These are phyloP conservation scores for Drosophila tsacasi DNA, from an alignment of 1,140 invertebrate genomes.

Conservation along the genomic window DNA sequence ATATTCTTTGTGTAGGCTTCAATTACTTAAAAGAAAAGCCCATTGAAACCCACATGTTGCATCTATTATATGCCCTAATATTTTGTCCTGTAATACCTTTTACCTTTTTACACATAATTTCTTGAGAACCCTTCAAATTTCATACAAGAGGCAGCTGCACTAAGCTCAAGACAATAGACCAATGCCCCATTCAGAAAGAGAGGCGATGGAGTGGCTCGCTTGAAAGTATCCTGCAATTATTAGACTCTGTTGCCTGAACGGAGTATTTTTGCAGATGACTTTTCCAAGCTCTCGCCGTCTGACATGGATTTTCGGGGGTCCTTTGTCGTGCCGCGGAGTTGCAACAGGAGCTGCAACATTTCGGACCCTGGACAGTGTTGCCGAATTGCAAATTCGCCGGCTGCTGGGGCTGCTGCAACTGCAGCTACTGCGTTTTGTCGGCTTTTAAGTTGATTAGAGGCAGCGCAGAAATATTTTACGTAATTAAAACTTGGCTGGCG, in stretches of 20 bases:
- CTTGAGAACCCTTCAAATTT: neutral
- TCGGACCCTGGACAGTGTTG: slow-evolving; percentile 51
- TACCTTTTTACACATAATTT: neutral
- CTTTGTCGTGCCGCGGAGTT: slow-evolving; percentile 34
- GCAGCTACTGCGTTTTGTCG: neutral
- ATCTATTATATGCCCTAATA: too few species aligned
- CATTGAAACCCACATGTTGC: too few species aligned
- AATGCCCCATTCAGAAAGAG: neutral
- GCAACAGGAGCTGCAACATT: slow-evolving; percentile 54
- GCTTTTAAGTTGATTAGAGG: slow-evolving; percentile 81
- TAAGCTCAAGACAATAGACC: neutral
- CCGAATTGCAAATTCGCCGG: slow-evolving; percentile 64
- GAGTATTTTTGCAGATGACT: slow-evolving; percentile 26
- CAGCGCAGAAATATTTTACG: slow-evolving; percentile 79
- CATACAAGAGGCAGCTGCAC: neutral
- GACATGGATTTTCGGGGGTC: neutral
- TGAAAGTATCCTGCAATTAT: slow-evolving; percentile 23
- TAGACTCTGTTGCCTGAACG: slow-evolving; percentile 4
- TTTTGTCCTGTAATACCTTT: neutral
- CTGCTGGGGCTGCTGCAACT: slow-evolving; percentile 20
- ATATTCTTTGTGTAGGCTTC: too few species aligned
- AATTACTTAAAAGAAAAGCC: neutral
- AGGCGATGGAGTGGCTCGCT: neutral
- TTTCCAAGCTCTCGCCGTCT: slow-evolving; percentile 8
- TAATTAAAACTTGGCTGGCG: slow-evolving; percentile 78